phyloP scores from a whole-genome alignment of 2,888 invertebrate species.

The Xestia sexstrigata region DNA sequence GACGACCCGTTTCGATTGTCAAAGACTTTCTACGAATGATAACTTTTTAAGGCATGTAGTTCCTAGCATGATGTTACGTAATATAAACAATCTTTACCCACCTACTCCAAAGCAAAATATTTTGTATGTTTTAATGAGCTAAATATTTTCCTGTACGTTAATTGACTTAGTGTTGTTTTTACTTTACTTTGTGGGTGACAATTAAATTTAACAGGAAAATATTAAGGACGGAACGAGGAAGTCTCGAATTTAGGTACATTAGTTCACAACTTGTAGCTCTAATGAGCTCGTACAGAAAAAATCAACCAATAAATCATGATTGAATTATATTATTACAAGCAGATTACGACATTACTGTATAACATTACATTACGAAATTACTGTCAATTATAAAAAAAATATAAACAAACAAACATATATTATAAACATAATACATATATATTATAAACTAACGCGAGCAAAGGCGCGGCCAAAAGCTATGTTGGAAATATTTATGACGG shows the following conservation, averaged over 20 bases:
- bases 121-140: not conserved
- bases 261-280: not conserved
- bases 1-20: not conserved
- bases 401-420: no score
- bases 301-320: not conserved
- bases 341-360: no score
- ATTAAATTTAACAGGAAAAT: conserved; percentile 4
- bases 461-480: no score
- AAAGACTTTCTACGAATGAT: not conserved
- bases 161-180: not conserved
- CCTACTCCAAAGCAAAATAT: not conserved
- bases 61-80: not conserved
- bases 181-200: conserved; percentile 1
- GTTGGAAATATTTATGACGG: conserved; percentile 22
- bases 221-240: not conserved
- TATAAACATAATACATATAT: no score
- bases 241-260: not conserved
- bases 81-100: not conserved
- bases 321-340: no score
- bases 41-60: not conserved
- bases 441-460: no score
- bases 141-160: conserved; percentile 6
- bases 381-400: no score
- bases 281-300: not conserved
- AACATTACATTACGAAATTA: no score